Conservation (phyloP, 2,113 vertebrate genomes). For the Nyctereutes procyonoides region DNA sequence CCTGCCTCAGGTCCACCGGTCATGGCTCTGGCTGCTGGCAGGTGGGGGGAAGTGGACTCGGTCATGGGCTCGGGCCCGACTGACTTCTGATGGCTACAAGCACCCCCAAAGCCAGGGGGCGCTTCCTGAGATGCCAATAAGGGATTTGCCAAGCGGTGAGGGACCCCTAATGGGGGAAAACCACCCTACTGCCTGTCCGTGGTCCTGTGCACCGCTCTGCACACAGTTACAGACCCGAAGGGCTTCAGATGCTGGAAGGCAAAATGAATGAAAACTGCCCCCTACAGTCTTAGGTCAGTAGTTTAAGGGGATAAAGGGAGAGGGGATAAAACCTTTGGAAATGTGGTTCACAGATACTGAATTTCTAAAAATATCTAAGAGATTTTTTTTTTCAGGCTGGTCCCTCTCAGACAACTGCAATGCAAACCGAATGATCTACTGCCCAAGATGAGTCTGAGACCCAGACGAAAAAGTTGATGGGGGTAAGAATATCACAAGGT, state of each 20-base stretch:
- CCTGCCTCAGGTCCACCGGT: background rate
- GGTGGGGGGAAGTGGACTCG: too few relatives aligned
- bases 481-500: accelerated
- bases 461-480: background rate
- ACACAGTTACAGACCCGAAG: accelerated
- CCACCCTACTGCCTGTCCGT: background rate
- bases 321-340: background rate
- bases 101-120: background rate
- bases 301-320: background rate
- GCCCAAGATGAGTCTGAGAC: background rate
- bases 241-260: background rate
- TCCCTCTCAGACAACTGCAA: background rate
- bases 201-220: background rate
- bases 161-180: background rate
- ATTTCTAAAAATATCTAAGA: slow-evolving; percentile 5
- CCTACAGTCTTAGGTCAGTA: background rate
- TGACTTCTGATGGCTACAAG: background rate
- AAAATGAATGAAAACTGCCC: background rate
- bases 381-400: background rate
- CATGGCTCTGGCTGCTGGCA: background rate
- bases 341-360: background rate
- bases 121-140: background rate
- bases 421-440: background rate
- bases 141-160: background rate
- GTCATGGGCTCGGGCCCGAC: background rate